These are phyloP conservation scores for Drosophila repletoides DNA, from an alignment of 1,140 invertebrate species.

Conservation along the genomic window DNA sequence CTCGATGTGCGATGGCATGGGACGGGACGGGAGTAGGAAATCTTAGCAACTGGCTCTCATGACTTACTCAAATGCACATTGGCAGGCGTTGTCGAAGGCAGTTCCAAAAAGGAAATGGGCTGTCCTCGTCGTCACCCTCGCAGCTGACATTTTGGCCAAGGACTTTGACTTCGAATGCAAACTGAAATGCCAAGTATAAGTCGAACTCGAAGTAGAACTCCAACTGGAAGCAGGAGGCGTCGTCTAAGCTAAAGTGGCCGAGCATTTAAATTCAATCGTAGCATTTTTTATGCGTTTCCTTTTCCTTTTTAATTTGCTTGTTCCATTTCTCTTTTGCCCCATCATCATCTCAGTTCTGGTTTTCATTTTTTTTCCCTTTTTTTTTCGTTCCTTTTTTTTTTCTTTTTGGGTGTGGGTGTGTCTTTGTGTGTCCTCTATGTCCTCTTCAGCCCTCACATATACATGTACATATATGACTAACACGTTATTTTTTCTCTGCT, in stretches of 20 bases:
- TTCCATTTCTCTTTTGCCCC: slow-evolving; percentile 25
- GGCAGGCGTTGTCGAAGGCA: slow-evolving; percentile 33
- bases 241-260: slow-evolving; percentile 52
- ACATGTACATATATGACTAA: slow-evolving; percentile 22
- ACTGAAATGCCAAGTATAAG: slow-evolving; percentile 2
- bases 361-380: not conserved
- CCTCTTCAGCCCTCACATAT: not conserved
- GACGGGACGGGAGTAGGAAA: slow-evolving; percentile 4
- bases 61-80: slow-evolving; percentile 70
- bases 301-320: slow-evolving; percentile 74
- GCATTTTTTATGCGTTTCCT: slow-evolving; percentile 75
- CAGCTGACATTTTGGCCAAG: slow-evolving; percentile 30
- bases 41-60: slow-evolving; percentile 38
- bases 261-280: slow-evolving; percentile 77
- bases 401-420: not conserved
- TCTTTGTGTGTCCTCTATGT: slow-evolving; percentile 1
- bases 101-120: slow-evolving; percentile 44
- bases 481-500: slow-evolving; percentile 49
- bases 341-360: no score
- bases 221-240: slow-evolving; percentile 11
- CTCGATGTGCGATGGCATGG: not conserved
- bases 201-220: not conserved
- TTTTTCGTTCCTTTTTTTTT: not conserved
- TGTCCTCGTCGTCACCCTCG: slow-evolving; percentile 24
- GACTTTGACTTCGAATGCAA: slow-evolving; percentile 9